Conservation (phyloP, 2,113 vertebrate genomes). For the Sakesphorus luctuosus region DNA sequence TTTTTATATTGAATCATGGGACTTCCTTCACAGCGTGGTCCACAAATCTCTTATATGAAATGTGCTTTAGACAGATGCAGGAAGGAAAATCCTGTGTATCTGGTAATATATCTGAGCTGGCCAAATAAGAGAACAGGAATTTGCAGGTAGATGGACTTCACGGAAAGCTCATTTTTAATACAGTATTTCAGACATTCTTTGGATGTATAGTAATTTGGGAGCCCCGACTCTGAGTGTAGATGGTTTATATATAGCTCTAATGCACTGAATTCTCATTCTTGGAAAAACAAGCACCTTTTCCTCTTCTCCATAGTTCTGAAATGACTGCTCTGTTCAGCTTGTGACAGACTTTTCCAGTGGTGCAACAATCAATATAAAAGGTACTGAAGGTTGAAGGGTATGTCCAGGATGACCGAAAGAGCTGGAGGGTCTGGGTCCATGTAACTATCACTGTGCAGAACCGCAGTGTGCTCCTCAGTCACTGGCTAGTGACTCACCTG, state of each 20-base stretch:
- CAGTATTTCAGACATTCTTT: background rate
- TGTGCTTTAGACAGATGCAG: background rate
- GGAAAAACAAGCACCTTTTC: background rate
- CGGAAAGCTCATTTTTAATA: background rate
- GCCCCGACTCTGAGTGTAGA: background rate
- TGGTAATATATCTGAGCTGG: background rate
- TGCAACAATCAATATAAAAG: background rate
- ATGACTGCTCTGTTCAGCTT: background rate
- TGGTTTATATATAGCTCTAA: background rate
- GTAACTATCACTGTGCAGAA: background rate
- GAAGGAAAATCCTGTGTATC: background rate
- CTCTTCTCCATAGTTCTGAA: background rate
- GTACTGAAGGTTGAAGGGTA: background rate
- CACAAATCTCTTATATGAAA: slow-evolving; percentile 39
- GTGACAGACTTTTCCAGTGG: background rate
- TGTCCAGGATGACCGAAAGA: background rate
- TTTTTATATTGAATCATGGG: slow-evolving; percentile 62
- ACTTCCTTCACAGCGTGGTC: background rate
- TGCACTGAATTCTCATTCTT: background rate
- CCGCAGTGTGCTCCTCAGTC: background rate
- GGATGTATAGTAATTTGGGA: background rate
- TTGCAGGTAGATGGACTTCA: background rate
- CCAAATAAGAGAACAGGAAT: slow-evolving; percentile 17
- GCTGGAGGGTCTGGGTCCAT: background rate
- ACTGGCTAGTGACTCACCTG: background rate